phyloP scores from a whole-genome alignment of 2,888 invertebrate genomes.

The Acanthosepion esculentum region DNA sequence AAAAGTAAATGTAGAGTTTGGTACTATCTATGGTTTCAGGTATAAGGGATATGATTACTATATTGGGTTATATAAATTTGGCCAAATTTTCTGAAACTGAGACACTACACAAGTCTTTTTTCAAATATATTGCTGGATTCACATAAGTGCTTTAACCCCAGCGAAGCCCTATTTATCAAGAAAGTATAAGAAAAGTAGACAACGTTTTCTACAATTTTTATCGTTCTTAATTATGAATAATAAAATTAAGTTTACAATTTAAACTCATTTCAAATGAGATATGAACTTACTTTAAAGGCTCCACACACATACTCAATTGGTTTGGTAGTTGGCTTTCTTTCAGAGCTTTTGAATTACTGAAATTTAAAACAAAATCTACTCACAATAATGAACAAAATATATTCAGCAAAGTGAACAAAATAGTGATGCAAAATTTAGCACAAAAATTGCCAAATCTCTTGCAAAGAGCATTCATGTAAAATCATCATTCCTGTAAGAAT shows the following conservation, averaged over 20 bases:
- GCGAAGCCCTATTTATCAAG: neutral
- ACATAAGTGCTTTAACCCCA: neutral
- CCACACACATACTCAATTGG: slow-evolving; percentile 85
- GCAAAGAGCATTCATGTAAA: too few species aligned
- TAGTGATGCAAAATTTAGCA: neutral
- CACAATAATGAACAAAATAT: neutral
- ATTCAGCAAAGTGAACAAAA: neutral
- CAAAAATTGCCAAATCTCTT: neutral
- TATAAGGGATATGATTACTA: too few species aligned
- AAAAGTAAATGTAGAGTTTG: too few species aligned
- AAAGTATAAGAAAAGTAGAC: neutral
- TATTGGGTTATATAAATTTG: too few species aligned
- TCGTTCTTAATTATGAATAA: neutral
- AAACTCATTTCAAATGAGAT: neutral
- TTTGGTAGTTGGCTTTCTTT: slow-evolving; percentile 84
- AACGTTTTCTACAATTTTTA: neutral
- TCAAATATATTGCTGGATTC: too few species aligned
- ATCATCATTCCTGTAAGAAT: too few species aligned
- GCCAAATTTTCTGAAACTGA: too few species aligned
- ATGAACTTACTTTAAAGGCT: slow-evolving; percentile 82
- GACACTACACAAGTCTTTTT: too few species aligned
- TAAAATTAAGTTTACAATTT: neutral
- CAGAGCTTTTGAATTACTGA: slow-evolving; percentile 77
- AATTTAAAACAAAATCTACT: slow-evolving; percentile 49
- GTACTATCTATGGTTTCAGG: too few species aligned